phyloP scores from a whole-genome alignment of 2,797 vertebrate species.

The Enteromius trimaculatus region DNA sequence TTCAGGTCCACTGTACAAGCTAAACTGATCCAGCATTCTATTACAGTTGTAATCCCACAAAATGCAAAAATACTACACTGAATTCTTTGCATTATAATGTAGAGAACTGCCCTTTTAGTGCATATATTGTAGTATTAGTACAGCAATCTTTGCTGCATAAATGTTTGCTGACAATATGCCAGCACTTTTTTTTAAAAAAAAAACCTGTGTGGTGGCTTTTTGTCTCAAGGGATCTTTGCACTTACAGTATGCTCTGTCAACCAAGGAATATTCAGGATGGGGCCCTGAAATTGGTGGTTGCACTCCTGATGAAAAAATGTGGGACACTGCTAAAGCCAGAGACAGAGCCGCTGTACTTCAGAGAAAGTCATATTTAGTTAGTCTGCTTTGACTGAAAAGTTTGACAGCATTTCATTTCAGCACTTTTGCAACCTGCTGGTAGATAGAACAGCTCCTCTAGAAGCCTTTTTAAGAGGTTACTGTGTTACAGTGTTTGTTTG shows the following conservation, averaged over 20 bases:
- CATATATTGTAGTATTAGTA: not conserved
- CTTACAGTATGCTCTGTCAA: not conserved
- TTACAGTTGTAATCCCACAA: not conserved
- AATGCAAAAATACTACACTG: not conserved
- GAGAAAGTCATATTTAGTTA: slow-evolving; percentile 29
- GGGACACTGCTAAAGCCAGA: not conserved
- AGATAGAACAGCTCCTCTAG: not conserved
- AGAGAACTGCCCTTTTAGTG: not conserved
- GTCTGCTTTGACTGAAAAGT: slow-evolving; percentile 29
- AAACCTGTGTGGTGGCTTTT: not conserved
- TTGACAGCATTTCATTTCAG: slow-evolving; percentile 31
- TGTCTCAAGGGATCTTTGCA: not conserved
- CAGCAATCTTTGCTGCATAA: not conserved
- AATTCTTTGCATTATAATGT: not conserved
- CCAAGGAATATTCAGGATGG: not conserved
- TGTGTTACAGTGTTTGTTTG: slow-evolving; percentile 3
- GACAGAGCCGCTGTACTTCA: slow-evolving; percentile 22
- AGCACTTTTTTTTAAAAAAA: not conserved
- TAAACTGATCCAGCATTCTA: not conserved
- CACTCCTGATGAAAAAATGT: not conserved
- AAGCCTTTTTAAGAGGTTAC: not conserved
- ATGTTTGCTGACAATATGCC: not conserved
- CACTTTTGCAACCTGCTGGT: slow-evolving; percentile 20
- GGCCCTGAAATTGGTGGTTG: not conserved
- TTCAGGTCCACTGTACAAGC: not conserved